These are phyloP conservation scores for Spilogale gracilis DNA, from an alignment of 2,113 vertebrate genomes.

Conservation along the genomic window DNA sequence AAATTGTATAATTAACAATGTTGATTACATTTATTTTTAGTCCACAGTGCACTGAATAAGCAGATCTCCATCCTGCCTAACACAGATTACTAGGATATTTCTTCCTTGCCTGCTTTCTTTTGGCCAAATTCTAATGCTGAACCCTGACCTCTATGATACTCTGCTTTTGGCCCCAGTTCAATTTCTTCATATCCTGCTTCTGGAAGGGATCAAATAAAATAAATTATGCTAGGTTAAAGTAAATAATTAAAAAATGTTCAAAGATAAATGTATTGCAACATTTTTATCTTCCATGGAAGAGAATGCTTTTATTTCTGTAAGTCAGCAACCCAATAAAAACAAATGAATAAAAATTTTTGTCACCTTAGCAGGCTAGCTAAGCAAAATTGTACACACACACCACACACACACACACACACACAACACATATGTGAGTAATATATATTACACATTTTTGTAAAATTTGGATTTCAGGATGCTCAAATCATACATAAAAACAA, in stretches of 20 bases:
- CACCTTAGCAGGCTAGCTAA: background rate
- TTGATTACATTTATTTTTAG: background rate
- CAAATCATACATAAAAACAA: slow-evolving; percentile 17
- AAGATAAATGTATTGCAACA: background rate
- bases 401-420: no score
- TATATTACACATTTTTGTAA: background rate
- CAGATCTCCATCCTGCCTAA: background rate
- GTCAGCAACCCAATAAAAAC: background rate
- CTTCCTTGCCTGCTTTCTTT: background rate
- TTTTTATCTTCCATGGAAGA: background rate
- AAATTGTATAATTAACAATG: slow-evolving; percentile 2
- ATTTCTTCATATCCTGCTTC: background rate
- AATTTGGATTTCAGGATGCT: background rate
- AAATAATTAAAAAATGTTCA: background rate
- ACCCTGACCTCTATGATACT: background rate
- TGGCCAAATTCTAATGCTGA: background rate
- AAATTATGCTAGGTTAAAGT: background rate
- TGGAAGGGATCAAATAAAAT: background rate
- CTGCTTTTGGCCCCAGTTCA: background rate
- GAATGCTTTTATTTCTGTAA: background rate
- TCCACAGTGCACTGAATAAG: background rate
- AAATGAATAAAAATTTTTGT: background rate
- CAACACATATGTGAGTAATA: background rate
- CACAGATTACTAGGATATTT: background rate
- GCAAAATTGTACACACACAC: background rate